Percentiles rank a stretch among this genome's conserved stretches.
Evolutionary conservation across 2,888 invertebrate species (phyloP).

Genomic region (Campoplex nolae): DNA sequence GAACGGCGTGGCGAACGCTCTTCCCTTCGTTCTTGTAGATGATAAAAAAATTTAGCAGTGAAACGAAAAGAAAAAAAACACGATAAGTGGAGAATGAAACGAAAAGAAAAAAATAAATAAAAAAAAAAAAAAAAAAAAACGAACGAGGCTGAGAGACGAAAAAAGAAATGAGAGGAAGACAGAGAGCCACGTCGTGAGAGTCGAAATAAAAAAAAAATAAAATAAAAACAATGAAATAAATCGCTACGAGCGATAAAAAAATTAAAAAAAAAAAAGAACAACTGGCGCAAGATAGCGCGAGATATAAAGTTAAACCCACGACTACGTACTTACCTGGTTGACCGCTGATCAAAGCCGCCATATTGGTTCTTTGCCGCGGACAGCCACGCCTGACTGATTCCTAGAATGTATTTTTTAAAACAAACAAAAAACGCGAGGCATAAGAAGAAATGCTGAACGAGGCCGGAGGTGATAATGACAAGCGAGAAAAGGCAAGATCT

Average conservation of each 20-base stretch:
- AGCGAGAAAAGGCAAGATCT: neutral
- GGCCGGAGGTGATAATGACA: conserved; percentile 52
- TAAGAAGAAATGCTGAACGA: conserved; percentile 44
- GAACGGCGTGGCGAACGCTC: conserved; percentile 67
- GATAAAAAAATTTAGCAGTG: conserved; percentile 46
- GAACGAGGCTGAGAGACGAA: conserved; percentile 26
- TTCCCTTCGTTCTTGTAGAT: conserved; percentile 67
- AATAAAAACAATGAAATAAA: conserved; percentile 52
- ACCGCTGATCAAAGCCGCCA: conserved; percentile 70
- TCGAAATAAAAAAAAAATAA: neutral
- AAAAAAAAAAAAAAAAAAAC: conserved; percentile 6
- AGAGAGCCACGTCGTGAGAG: conserved; percentile 63
- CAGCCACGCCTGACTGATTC: conserved; percentile 81
- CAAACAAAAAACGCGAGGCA: conserved; percentile 61
- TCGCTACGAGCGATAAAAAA: conserved; percentile 61
- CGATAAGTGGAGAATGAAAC: neutral
- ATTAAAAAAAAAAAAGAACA: conserved; percentile 50
- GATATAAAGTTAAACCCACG: conserved; percentile 74
- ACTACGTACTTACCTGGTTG: conserved; percentile 84
- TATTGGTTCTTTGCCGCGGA: conserved; percentile 66
- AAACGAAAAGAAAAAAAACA: conserved; percentile 3
- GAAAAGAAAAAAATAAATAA: conserved; percentile 18
- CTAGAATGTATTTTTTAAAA: conserved; percentile 82
- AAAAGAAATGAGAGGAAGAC: conserved; percentile 23
- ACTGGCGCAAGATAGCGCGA: conserved; percentile 54